Conservation (phyloP, 2,113 vertebrate species). For the Calonectris borealis region DNA sequence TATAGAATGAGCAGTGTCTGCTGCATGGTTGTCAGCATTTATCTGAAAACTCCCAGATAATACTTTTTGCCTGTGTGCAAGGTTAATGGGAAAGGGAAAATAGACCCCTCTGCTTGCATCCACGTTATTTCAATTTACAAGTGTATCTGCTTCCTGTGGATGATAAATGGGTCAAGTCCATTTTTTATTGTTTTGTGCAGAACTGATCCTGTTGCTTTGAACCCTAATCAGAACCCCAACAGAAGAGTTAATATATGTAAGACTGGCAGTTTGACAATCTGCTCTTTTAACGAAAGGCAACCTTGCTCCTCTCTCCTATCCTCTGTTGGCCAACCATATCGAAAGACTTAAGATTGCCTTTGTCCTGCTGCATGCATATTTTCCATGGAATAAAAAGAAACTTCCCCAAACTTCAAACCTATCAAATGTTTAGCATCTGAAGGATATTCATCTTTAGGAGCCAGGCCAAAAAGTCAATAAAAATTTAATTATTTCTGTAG, state of each 20-base stretch:
- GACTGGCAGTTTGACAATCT: neutral
- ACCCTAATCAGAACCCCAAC: neutral
- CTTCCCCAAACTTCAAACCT: conserved; percentile 69
- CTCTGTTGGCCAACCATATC: neutral
- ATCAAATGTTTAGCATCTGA: conserved; percentile 78
- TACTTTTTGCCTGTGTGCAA: neutral
- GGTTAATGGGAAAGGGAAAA: neutral
- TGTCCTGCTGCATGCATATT: conserved; percentile 32
- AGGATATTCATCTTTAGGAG: conserved; percentile 76
- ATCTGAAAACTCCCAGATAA: neutral
- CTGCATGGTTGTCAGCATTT: neutral
- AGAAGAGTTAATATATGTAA: neutral
- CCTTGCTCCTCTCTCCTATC: neutral
- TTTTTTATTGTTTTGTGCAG: neutral
- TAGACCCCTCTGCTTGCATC: neutral
- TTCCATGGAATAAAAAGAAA: conserved; percentile 58
- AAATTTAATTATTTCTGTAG: conserved; percentile 77
- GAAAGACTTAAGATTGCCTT: conserved; percentile 24
- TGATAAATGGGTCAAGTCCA: neutral
- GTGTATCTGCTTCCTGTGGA: neutral
- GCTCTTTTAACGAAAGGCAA: neutral
- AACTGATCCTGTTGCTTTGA: conserved; percentile 26
- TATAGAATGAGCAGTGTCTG: neutral
- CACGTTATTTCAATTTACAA: neutral
- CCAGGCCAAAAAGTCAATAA: conserved; percentile 75